These are phyloP conservation scores for Drosophila lacteicornis DNA, from an alignment of 1,140 invertebrate genomes.

Conservation along the genomic window DNA sequence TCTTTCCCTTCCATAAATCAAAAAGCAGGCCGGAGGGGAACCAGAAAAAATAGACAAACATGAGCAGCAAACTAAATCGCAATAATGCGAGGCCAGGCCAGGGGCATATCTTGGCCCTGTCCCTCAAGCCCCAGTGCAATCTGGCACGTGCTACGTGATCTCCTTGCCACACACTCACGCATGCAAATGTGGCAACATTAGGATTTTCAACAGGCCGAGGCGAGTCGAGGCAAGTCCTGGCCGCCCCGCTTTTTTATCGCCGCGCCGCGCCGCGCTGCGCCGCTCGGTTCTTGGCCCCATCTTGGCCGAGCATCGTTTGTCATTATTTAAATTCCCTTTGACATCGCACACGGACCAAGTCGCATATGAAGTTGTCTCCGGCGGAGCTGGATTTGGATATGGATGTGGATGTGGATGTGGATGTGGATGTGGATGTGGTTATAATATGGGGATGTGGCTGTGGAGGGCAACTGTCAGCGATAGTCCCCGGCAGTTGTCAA, in stretches of 20 bases:
- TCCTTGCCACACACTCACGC: slow-evolving; percentile 55
- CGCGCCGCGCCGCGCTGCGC: slow-evolving; percentile 10
- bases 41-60: slow-evolving; percentile 5
- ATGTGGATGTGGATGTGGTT: slow-evolving; percentile 8
- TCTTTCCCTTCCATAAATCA: slow-evolving; percentile 65
- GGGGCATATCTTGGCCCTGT: slow-evolving; percentile 37
- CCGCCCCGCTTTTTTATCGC: slow-evolving; percentile 45
- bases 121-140: slow-evolving; percentile 61
- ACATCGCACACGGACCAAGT: slow-evolving; percentile 63
- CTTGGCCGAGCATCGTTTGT: slow-evolving; percentile 72
- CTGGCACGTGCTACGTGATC: slow-evolving; percentile 80
- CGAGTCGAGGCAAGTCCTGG: not conserved
- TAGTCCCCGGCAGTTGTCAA: slow-evolving; percentile 43
- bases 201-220: slow-evolving; percentile 75
- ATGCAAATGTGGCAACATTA: slow-evolving; percentile 85
- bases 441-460: slow-evolving; percentile 1
- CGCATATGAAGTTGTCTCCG: slow-evolving; percentile 71
- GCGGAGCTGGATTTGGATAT: slow-evolving; percentile 19
- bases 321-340: slow-evolving; percentile 84
- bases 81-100: slow-evolving; percentile 68
- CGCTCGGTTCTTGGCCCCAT: slow-evolving; percentile 23
- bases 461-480: slow-evolving; percentile 33
- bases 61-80: slow-evolving; percentile 69
- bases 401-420: slow-evolving; percentile 11
- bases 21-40: slow-evolving; percentile 40